These are phyloP conservation scores for Aelia acuminata DNA, from an alignment of 2,888 invertebrate species.

Conservation along the genomic window DNA sequence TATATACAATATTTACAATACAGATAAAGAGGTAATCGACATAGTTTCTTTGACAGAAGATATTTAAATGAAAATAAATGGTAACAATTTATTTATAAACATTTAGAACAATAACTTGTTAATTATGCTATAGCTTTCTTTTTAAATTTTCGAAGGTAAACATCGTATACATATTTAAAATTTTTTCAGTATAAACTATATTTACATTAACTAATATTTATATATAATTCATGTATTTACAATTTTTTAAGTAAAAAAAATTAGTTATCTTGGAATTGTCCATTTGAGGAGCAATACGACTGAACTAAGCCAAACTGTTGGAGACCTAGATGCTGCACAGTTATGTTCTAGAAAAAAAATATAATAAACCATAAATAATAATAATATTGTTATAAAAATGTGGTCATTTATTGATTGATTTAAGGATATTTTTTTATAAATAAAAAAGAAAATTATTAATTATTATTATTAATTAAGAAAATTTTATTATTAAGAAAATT, in stretches of 20 bases:
- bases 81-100: not conserved
- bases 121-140: not conserved
- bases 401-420: not conserved
- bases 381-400: too few species aligned
- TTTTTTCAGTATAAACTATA: constrained; percentile 30
- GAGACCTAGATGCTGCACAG: not conserved
- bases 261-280: constrained; percentile 55
- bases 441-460: too few species aligned
- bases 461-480: too few species aligned
- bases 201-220: constrained; percentile 54
- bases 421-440: too few species aligned
- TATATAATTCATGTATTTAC: constrained; percentile 53
- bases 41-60: not conserved
- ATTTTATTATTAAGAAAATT: too few species aligned
- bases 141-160: not conserved
- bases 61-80: not conserved
- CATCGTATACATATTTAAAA: constrained; percentile 43
- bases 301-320: constrained; percentile 2
- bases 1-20: constrained; percentile 53
- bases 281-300: constrained; percentile 34
- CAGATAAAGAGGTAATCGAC: not conserved
- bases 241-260: constrained; percentile 1
- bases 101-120: constrained; percentile 21
- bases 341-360: constrained; percentile 16
- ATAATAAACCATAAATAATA: not conserved